Evolutionary conservation across 1,140 invertebrate species (phyloP), one percentile per base, ranked within the genome.

Genomic region (Solenopsis fugax): DNA sequence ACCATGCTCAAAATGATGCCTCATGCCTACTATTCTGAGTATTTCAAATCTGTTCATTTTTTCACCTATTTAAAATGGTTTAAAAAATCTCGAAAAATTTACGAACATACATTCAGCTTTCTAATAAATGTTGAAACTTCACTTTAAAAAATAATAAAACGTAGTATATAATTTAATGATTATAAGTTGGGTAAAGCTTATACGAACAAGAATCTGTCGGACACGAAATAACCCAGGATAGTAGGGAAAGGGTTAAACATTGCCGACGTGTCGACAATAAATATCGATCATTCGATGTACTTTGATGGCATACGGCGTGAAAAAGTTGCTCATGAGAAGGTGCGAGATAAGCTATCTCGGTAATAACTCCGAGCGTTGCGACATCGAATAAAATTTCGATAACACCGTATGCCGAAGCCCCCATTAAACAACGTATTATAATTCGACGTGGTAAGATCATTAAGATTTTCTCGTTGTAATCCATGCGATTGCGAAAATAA

Each of bases 371-470:
- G 10, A 54, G 52, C 6, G 45, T 18, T 50, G 64, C 45, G 24
- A 45, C 67, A 60, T 50, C 21, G 34, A 50, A 73, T 56, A 58
- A 89, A 88, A 88, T 86, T 89, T 80, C 37, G 69, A 88, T 73
- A 80, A 80, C 71, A 4, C 41, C 1, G 3, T 3, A 89, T 18
- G n/a, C 37, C 24, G 48, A 45, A 41, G 34, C 13, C 6, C 6
- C 16, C 64, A 48, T 58, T 73, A 82, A 82, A 58, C 12, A 52
- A 65, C 2, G 18, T 82, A 37, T 81, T 29, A 24, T 82, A 82
- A 72, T 82, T 58, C 52, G 52, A 54, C 37, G 41, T 45, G 21
- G 29, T 67, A 45, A 67, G 29, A 18, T 72, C 37, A 34, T 82
- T 60, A 48, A 82, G 65, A 73, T 82, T 73, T 82, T 73, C 37